Conservation (phyloP, 2,888 invertebrate species). For the Podabrus alpinus region DNA sequence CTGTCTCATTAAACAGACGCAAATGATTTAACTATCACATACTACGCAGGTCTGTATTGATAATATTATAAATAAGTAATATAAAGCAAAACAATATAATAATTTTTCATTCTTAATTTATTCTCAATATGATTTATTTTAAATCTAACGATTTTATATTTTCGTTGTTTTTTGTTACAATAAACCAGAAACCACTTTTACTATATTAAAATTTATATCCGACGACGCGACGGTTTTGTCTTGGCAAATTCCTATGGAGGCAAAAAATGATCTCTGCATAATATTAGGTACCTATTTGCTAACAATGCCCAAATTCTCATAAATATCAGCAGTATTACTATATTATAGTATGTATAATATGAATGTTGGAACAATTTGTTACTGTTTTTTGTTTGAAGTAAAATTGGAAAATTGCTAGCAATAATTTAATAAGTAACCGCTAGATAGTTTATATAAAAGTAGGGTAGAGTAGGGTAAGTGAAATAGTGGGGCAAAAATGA, state of each 20-base stretch:
- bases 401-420: no score
- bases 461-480: no score
- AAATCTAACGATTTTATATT: not conserved
- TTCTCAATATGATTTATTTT: not conserved
- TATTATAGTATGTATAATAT: no score
- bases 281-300: not conserved
- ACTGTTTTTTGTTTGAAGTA: no score
- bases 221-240: not conserved
- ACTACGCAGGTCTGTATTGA: constrained; percentile 15
- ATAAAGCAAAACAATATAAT: not conserved
- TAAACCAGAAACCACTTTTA: not conserved
- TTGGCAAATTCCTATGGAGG: not conserved
- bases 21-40: constrained; percentile 9
- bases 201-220: not conserved
- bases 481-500: no score
- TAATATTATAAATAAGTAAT: not conserved
- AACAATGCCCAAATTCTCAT: no score
- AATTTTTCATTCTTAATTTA: not conserved
- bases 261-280: not conserved
- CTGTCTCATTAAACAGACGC: constrained; percentile 12
- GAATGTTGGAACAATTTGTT: no score
- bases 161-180: not conserved
- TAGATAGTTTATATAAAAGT: no score
- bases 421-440: no score
- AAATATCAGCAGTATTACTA: no score